Percentiles rank a stretch among this genome's conserved stretches.
phyloP scores from a whole-genome alignment of 2,888 invertebrate species.

The Hyppa rectilinea region DNA sequence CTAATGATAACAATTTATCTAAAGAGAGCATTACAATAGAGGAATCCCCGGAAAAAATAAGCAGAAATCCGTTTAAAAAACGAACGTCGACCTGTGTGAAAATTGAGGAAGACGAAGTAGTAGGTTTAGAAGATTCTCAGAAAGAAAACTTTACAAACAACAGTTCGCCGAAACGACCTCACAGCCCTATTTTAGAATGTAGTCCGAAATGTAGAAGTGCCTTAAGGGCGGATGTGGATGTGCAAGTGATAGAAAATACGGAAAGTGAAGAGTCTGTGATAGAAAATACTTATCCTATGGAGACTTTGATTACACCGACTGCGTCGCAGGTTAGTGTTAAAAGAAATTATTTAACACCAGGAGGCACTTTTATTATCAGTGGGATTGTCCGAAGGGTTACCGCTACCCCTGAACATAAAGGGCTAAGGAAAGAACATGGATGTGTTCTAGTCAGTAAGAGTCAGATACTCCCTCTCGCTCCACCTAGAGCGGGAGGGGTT shows the following conservation, averaged over 20 bases:
- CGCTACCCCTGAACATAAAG: no score
- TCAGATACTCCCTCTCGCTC: no score
- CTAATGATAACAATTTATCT: conserved; percentile 54
- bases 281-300: conserved; percentile 84
- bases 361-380: not conserved
- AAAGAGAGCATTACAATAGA: conserved; percentile 69
- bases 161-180: conserved; percentile 71
- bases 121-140: conserved; percentile 75
- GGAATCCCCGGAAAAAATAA: conserved; percentile 73
- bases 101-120: conserved; percentile 62
- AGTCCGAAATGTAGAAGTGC: conserved; percentile 74
- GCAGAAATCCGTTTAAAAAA: conserved; percentile 64
- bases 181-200: conserved; percentile 79
- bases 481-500: no score
- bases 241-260: conserved; percentile 63
- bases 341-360: not conserved
- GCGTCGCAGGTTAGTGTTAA: conserved; percentile 79
- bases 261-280: conserved; percentile 80
- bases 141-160: conserved; percentile 80
- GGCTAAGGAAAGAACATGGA: no score
- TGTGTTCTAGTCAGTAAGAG: no score
- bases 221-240: conserved; percentile 67
- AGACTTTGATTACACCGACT: conserved; percentile 78
- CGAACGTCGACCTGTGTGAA: not conserved
- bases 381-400: no score